Base-by-base conservation (phyloP, 2,888 invertebrate genomes). In the Troglohyphantes excavatus region DNA sequence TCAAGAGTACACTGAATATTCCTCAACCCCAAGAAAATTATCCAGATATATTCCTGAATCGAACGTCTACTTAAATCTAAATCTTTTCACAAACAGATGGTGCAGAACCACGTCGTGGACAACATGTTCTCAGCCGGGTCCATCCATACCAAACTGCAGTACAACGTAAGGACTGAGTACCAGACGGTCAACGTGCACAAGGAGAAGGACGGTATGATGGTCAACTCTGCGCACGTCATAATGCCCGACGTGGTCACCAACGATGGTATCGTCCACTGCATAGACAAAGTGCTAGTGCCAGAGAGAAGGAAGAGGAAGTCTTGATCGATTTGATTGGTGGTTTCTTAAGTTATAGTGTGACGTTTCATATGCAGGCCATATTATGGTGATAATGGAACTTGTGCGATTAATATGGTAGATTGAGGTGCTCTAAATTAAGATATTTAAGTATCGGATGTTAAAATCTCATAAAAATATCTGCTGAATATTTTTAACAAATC, bases 261-360 rank as follows among this genome's bases (percentile, higher is more conserved):
- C 33, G 94, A 94, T 92, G 94, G 94, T 2, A 93, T 94, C 68
- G 93, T 94, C n/a, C 94, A 94, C 91, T 93, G 93, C 79, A 93
- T 94, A 65, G 94, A 94, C 91, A 93, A 93, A 91, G 93, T 94
- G 7, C 92, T 94, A 29, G 91, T 94, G 23, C 94, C 94, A 7
- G 93, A 93, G 81, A 86, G 78, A 46, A 53, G 91, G 29, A 78
- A 86, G 61, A 75, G 85, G 75, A 87, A 87, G 65, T 65, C 79
- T n/a, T 87, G 79, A 81, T 72, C 2, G 39, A 67, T 17, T 33
- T 17, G 29, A 19, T 65, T 5, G 17, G 2, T 65, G 23, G 5
- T 19, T 68, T n/a, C 9, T 33, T 68, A 29, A 68, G 29, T 13
- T 29, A 68, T 53, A 53, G n/a, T 13, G 13, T 39, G 17, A 0